Evolutionary conservation across 2,797 vertebrate species (phyloP), one percentile per base, ranked within the genome.

Genomic region (Yasuhikotakia modesta): DNA sequence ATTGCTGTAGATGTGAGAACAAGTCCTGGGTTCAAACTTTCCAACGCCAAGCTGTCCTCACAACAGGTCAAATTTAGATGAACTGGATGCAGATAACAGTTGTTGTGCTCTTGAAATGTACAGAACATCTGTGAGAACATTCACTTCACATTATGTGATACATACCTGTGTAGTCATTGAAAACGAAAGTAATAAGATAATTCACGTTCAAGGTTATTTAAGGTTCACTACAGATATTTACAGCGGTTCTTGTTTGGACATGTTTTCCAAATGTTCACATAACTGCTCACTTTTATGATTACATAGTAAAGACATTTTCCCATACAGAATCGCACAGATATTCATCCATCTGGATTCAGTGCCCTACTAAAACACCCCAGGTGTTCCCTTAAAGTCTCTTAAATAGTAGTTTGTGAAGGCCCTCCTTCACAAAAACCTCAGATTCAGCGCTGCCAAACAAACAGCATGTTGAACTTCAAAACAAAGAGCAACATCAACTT

Each of bases 401-500:
- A 90, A 92, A 91, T 91, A 93, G 93, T n/a, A n/a, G n/a, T n/a
- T n/a, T n/a, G n/a, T 93, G 89, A 92, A 93, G 85, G 87, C 82
- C 57, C 83, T 79, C 76, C 22, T 80, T 76, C 32, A 87, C 86
- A 87, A 89, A 88, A 89, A 91, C 86, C 89, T 91, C 90, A 82
- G 87, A 92, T 91, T 94, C 89, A 91, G 90, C 89, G 89, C 81
- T 86, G 91, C 90, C 90, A 92, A 93, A 92, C 91, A 90, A 91
- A 92, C 84, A 90, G 87, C 87, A 73, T 80, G 72, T 87, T 84
- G 89, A 88, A 87, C 86, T 88, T 83, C 84, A 91, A 93, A 84
- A 92, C 91, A 93, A 93, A 93, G 89, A 92, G 92, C 92, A 91
- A 87, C 89, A 87, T 92, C 91, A 92, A 93, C 92, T 92, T 92